Percentiles rank a stretch among this genome's conserved stretches.
These are phyloP conservation scores for Carposina sasakii DNA, from an alignment of 1,140 invertebrate species.

Conservation along the genomic window DNA sequence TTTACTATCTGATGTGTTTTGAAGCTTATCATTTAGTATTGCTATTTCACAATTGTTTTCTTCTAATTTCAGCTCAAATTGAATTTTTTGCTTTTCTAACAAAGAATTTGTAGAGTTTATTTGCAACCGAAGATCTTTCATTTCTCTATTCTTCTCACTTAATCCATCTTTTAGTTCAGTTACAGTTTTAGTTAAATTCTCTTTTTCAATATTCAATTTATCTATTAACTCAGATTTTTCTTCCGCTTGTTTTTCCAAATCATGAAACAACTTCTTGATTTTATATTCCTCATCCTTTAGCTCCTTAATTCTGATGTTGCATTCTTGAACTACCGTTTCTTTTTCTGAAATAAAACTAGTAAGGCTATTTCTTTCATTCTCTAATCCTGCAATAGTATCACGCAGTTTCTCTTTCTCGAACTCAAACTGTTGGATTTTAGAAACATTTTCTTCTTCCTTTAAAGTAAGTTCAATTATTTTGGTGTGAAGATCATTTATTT, in stretches of 20 bases:
- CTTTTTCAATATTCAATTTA: slow-evolving; percentile 18
- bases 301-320: slow-evolving; percentile 11
- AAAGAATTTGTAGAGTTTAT: slow-evolving; percentile 23
- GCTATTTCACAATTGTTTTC: slow-evolving; percentile 27
- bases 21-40: slow-evolving; percentile 35
- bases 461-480: slow-evolving; percentile 14
- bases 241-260: slow-evolving; percentile 15
- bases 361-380: slow-evolving; percentile 20
- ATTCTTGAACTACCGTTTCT: slow-evolving; percentile 14
- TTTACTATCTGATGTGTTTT: slow-evolving; percentile 30
- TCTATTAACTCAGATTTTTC: slow-evolving; percentile 20
- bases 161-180: slow-evolving; percentile 29
- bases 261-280: slow-evolving; percentile 22
- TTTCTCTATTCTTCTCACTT: slow-evolving; percentile 25
- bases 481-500: slow-evolving; percentile 20
- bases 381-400: slow-evolving; percentile 18
- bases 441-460: slow-evolving; percentile 2
- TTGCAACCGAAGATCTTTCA: slow-evolving; percentile 26
- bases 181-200: slow-evolving; percentile 28
- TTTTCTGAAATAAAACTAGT: slow-evolving; percentile 14
- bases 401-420: slow-evolving; percentile 20
- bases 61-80: slow-evolving; percentile 30
- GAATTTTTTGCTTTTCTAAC: slow-evolving; percentile 24
- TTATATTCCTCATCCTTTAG: slow-evolving; percentile 18
- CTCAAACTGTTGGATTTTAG: slow-evolving; percentile 9